Percentiles rank a stretch among this genome's conserved stretches.
phyloP scores from a whole-genome alignment of 92 coral and sea anemone genomes.

The Parazoanthus swiftii region DNA sequence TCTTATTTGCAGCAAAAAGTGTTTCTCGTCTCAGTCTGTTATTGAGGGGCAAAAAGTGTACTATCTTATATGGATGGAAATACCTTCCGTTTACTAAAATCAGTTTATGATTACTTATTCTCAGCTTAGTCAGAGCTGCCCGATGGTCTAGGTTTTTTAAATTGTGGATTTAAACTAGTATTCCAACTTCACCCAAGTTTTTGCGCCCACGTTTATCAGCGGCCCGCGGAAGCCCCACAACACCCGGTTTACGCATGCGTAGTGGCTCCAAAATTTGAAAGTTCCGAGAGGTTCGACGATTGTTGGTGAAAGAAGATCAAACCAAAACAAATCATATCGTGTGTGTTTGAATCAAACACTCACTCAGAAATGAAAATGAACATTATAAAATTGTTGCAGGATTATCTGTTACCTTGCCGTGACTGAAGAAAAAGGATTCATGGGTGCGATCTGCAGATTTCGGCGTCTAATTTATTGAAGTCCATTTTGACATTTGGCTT shows the following conservation, averaged over 20 bases:
- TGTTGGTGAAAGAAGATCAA: constrained; percentile 50
- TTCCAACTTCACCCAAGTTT: too few species aligned
- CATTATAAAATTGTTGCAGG: background rate
- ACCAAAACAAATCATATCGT: constrained; percentile 68
- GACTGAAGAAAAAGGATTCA: background rate
- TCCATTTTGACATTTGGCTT: constrained; percentile 51
- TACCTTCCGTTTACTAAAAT: too few species aligned
- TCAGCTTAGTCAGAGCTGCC: too few species aligned
- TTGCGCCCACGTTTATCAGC: background rate
- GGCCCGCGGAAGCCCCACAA: constrained; percentile 17
- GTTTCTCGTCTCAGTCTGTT: too few species aligned
- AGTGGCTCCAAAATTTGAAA: constrained; percentile 88
- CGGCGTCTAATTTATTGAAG: constrained; percentile 8
- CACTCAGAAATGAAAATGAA: constrained; percentile 15
- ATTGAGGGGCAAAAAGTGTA: too few species aligned
- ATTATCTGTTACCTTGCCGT: background rate
- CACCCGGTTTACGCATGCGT: constrained; percentile 78
- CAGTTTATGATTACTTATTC: too few species aligned
- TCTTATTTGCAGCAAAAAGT: too few species aligned
- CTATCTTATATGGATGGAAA: too few species aligned
- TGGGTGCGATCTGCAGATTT: constrained; percentile 17
- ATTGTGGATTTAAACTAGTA: too few species aligned
- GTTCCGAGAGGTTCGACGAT: constrained; percentile 63
- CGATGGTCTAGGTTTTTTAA: too few species aligned
- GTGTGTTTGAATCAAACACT: constrained; percentile 47